Base-by-base conservation (phyloP, 2,888 invertebrate genomes). In the Odiellus spinosus region DNA sequence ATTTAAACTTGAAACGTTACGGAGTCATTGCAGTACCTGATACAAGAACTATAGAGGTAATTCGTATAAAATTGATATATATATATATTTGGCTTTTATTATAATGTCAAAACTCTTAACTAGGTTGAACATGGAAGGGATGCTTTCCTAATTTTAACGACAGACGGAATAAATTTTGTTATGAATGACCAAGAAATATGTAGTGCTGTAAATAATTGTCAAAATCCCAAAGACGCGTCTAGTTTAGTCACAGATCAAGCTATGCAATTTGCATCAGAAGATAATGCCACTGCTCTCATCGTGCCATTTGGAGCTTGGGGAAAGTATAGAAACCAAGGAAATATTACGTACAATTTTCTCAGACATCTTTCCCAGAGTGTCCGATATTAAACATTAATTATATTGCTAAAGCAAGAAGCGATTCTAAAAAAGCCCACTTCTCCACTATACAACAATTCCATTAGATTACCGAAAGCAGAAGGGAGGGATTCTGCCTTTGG, bases 301-400 rank as follows among this genome's bases (percentile, higher is more conserved):
- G 59, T 71, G 5, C 71, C 71, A 3, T 66, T 71, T 49, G 72
- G 71, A 6, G 66, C 70, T 1, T 72, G 72, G 71, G 53, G 66
- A 59, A 52, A 57, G 44, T 48, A 53, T 41, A 50, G 50, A 10
- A 56, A 51, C 21, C 46, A 44, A 14, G 49, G 45, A 40, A 50
- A 50, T 38, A 48, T 46, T 44, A 47, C 50, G 2, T 52, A 52
- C 42, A 45, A 33, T 38, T 56, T 56, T 52, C 55, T 55, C 2
- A 47, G 56, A 20, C 51, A 54, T 46, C 44, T 56, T 10, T 40
- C 50, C 8, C 50, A 52, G 15, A 56, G 55, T 43, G 54, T 42
- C 33, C 42, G 56, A 20, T 55, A 49, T 44, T 56, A 43, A 50
- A 26, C 26, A n/a, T n/a, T n/a, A n/a, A n/a, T n/a, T n/a, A n/a